Base-by-base conservation (phyloP, 2,797 vertebrate genomes). In the Pipistrellus pygmaeus region DNA sequence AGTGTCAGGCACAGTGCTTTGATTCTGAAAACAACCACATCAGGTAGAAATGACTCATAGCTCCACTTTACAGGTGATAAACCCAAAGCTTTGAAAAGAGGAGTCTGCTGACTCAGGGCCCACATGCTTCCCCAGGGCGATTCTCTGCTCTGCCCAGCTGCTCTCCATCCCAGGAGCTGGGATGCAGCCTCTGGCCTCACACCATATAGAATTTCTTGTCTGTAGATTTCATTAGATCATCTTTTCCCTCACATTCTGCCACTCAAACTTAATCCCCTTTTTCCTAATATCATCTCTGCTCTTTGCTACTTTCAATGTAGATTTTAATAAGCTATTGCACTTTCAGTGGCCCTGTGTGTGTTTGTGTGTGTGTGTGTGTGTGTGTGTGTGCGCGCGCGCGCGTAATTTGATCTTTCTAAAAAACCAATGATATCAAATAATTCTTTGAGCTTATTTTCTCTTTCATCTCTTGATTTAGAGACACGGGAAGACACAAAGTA, bases 371-470 rank as follows among this genome's bases (percentile, higher is more conserved):
- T 35, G 53, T 35, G 53, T 35, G 38, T 38, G 38, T 41, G 38
- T 41, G 38, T 41, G 38, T 41, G n/a, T n/a, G n/a, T n/a, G n/a
- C n/a, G n/a, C n/a, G n/a, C n/a, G n/a, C n/a, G n/a, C n/a, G 38
- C 41, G 35, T 17, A 51, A 44, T 60, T 82, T 82, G 51, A 6
- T 20, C 51, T 66, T 55, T 32, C 53, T 2, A 81, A 76, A 62
- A 88, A 11, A 6, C 3, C 1, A 2, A 35, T 72, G 8, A 32
- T 48, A 71, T 73, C 30, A 84, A 88, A 78, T 66, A 84, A 64
- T 78, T 88, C n/a, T 78, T 55, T 53, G 6, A 57, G 38, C 8
- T 66, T 88, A 57, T 73, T 95, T 88, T 71, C 30, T 80, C 53
- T 84, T 64, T 62, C 30, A 84, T 64, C 23, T 53, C 71, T 80